Conservation (phyloP, 1,140 invertebrate genomes). For the Drosophila seguyi region DNA sequence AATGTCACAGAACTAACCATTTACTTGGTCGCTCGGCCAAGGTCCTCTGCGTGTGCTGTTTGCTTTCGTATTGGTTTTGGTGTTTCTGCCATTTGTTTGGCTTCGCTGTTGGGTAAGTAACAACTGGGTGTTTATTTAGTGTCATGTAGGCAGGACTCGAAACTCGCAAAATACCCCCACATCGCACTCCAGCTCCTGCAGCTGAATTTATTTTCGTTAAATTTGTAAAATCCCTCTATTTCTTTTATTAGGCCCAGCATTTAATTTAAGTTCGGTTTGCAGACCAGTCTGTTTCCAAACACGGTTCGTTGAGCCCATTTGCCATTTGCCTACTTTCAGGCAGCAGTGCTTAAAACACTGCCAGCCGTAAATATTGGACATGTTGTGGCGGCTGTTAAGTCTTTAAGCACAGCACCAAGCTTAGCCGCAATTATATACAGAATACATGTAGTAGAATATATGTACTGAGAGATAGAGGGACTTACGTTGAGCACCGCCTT, state of each 20-base stretch:
- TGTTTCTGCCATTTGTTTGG: constrained; percentile 69
- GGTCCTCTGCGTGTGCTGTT: constrained; percentile 43
- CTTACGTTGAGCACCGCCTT: constrained; percentile 24
- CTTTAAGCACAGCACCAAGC: constrained; percentile 24
- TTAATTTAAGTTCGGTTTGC: constrained; percentile 68
- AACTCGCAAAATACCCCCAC: background rate
- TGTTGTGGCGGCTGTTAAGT: constrained; percentile 1
- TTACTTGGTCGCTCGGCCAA: constrained; percentile 53
- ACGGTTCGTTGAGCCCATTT: constrained; percentile 32
- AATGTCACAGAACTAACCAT: constrained; percentile 83
- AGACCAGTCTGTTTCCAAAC: constrained; percentile 34
- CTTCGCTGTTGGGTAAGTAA: constrained; percentile 80
- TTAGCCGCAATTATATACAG: constrained; percentile 37
- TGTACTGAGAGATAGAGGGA: constrained; percentile 6
- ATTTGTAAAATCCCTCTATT: constrained; percentile 46
- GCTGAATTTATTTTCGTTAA: constrained; percentile 70
- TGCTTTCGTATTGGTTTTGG: constrained; percentile 70
- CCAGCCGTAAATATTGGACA: constrained; percentile 46
- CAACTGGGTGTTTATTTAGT: constrained; percentile 81
- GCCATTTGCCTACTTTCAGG: constrained; percentile 69
- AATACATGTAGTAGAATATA: background rate
- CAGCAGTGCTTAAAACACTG: constrained; percentile 40
- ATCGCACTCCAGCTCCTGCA: constrained; percentile 12
- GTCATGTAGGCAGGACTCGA: constrained; percentile 65
- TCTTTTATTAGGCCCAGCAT: constrained; percentile 63